Percentiles rank a stretch among this genome's conserved stretches.
These are phyloP conservation scores for Sturmia bella DNA, from an alignment of 2,888 invertebrate genomes.

Conservation along the genomic window DNA sequence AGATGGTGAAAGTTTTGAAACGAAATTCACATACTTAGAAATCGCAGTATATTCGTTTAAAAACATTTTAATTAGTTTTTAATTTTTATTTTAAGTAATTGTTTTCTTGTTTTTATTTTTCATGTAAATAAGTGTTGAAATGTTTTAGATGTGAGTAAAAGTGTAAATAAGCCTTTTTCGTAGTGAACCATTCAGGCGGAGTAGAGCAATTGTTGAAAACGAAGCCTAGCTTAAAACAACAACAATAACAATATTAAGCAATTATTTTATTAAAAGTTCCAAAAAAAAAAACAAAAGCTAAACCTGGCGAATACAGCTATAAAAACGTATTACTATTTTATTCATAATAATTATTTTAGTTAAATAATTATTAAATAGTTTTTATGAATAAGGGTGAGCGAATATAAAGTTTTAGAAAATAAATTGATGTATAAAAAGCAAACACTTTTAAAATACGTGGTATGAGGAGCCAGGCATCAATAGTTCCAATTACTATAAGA, in stretches of 20 bases:
- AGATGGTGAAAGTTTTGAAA: slow-evolving; percentile 65
- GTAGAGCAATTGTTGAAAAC: slow-evolving; percentile 29
- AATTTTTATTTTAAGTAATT: not conserved
- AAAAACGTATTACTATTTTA: no score
- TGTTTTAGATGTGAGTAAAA: slow-evolving; percentile 18
- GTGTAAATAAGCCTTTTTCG: slow-evolving; percentile 66
- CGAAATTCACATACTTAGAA: slow-evolving; percentile 5
- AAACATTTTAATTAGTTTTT: slow-evolving; percentile 1
- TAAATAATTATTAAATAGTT: no score
- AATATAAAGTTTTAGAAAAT: no score
- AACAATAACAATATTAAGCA: slow-evolving; percentile 4
- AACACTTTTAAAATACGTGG: no score
- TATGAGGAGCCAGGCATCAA: no score
- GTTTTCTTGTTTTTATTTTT: not conserved
- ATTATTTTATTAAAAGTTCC: slow-evolving; percentile 10
- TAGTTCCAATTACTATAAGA: no score
- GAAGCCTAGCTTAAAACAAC: slow-evolving; percentile 27
- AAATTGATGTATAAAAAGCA: no score
- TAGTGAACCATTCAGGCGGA: slow-evolving; percentile 29
- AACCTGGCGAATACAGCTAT: not conserved
- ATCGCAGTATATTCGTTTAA: not conserved
- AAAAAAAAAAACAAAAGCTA: not conserved
- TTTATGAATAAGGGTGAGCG: no score
- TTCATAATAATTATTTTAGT: not conserved
- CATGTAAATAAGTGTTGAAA: not conserved